Percentiles rank a stretch among this genome's conserved stretches.
Conservation (phyloP, 2,888 invertebrate genomes). For the Apocheima hispidaria region DNA sequence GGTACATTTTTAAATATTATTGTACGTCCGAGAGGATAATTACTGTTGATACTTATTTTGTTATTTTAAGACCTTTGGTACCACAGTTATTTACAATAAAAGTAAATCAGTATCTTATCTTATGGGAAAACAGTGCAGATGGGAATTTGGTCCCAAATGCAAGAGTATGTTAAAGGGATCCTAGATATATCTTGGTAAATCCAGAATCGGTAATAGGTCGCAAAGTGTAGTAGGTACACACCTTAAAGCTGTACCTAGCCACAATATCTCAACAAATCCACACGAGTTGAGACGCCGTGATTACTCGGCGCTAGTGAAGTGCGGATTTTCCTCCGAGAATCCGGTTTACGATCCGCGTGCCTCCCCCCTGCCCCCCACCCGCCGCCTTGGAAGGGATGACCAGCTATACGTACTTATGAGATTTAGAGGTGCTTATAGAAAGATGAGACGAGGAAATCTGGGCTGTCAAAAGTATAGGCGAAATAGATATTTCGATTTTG, state of each 20-base stretch:
- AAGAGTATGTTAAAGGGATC: neutral
- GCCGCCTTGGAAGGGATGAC: constrained; percentile 58
- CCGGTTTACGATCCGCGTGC: constrained; percentile 75
- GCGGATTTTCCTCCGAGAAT: constrained; percentile 79
- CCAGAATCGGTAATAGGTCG: too few relatives aligned
- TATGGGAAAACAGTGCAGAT: too few relatives aligned
- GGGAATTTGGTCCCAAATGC: too few relatives aligned
- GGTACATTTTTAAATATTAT: too few relatives aligned
- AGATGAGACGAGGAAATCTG: constrained; percentile 26
- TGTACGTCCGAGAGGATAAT: too few relatives aligned
- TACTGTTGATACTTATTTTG: too few relatives aligned
- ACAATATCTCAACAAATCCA: constrained; percentile 70
- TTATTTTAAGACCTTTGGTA: too few relatives aligned
- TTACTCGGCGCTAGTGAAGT: constrained; percentile 79
- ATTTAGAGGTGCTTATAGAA: constrained; percentile 50
- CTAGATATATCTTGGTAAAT: too few relatives aligned
- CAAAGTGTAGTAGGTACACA: neutral
- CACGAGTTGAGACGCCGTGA: constrained; percentile 66
- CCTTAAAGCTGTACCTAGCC: constrained; percentile 41
- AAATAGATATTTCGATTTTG: constrained; percentile 2
- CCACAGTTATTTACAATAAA: too few relatives aligned
- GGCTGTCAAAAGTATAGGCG: constrained; percentile 7
- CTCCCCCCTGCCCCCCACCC: constrained; percentile 43
- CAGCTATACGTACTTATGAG: constrained; percentile 54
- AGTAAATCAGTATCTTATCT: too few relatives aligned